These are phyloP conservation scores for Stratiomys singularior DNA, from an alignment of 2,888 invertebrate genomes.

Conservation along the genomic window DNA sequence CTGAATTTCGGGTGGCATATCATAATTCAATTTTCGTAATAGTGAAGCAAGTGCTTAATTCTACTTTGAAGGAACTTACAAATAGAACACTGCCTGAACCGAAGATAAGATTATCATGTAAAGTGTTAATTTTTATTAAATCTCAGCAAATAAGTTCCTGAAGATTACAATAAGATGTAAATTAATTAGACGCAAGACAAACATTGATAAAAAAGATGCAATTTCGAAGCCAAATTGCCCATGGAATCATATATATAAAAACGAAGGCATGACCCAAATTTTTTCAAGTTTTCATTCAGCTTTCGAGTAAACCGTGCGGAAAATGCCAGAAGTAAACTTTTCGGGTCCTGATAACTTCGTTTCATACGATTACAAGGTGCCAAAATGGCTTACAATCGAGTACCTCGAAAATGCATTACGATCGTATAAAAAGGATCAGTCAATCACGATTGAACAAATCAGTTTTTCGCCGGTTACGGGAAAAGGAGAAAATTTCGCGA, in stretches of 20 bases:
- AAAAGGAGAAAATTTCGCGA: conserved; percentile 60
- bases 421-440: conserved; percentile 53
- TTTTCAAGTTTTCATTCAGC: not conserved
- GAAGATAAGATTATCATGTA: not conserved
- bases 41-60: no score
- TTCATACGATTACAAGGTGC: conserved; percentile 28
- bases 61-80: no score
- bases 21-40: no score
- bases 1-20: no score
- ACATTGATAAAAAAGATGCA: not conserved
- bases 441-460: conserved; percentile 54
- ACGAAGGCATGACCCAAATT: not conserved
- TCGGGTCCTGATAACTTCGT: not conserved
- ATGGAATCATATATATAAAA: not conserved
- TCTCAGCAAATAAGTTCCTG: not conserved
- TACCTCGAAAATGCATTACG: conserved; percentile 56
- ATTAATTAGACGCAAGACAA: not conserved
- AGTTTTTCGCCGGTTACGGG: conserved; percentile 56
- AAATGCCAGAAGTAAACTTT: conserved; percentile 10
- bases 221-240: not conserved
- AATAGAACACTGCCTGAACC: no score
- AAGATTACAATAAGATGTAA: not conserved
- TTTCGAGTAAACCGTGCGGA: not conserved
- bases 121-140: not conserved
- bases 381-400: conserved; percentile 54